Percentiles rank a stretch among this genome's conserved stretches.
phyloP scores from a whole-genome alignment of 2,888 invertebrate species.

The Agonopterix heracliana region DNA sequence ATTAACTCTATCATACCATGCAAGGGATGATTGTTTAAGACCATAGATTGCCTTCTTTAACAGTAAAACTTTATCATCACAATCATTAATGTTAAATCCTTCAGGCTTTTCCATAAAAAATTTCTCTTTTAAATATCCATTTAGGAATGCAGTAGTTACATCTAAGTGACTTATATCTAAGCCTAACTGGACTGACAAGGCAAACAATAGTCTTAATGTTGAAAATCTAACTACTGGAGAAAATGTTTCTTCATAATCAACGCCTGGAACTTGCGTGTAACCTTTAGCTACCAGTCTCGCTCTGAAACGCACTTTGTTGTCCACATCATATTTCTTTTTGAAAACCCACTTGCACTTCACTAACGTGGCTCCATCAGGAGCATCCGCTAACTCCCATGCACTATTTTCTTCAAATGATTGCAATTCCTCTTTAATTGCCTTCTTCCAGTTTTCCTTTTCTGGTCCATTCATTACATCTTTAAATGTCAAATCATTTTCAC shows the following conservation, averaged over 20 bases:
- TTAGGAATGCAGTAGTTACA: conserved; percentile 11
- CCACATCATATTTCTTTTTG: background rate
- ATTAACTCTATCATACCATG: conserved; percentile 10
- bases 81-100: background rate
- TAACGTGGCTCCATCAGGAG: background rate
- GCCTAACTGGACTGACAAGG: too few species aligned
- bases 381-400: background rate
- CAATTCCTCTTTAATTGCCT: too few species aligned
- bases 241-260: conserved; percentile 9
- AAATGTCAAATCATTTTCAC: too few species aligned
- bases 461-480: too few species aligned
- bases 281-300: conserved; percentile 6
- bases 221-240: conserved; percentile 6
- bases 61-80: background rate
- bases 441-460: too few species aligned
- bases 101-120: conserved; percentile 1
- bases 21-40: conserved; percentile 7
- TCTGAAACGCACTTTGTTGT: too few species aligned
- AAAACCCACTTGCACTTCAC: conserved; percentile 1
- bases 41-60: conserved; percentile 1
- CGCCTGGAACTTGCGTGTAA: conserved; percentile 1
- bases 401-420: too few species aligned
- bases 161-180: conserved; percentile 8
- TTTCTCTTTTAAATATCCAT: conserved; percentile 8
- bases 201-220: conserved; percentile 8